Conservation (phyloP, 2,888 invertebrate genomes). For the Lepidochitona cinerea region DNA sequence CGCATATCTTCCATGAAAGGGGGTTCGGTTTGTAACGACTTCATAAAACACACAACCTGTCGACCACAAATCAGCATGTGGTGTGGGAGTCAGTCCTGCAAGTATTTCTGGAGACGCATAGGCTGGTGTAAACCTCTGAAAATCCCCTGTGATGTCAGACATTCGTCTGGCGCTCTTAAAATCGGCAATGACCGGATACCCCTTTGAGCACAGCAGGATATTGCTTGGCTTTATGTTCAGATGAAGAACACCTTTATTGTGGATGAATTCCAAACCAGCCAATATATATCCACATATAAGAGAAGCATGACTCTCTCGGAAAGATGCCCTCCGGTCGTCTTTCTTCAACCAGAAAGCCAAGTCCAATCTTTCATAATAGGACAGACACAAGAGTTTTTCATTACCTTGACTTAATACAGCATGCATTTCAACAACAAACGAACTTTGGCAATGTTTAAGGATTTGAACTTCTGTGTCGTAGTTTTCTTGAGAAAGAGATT, state of each 20-base stretch:
- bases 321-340: neutral
- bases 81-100: neutral
- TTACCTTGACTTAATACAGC: neutral
- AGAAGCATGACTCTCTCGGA: neutral
- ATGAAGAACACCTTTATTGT: neutral
- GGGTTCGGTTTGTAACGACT: neutral
- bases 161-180: neutral
- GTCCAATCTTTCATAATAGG: neutral
- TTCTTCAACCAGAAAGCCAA: neutral
- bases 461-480: neutral
- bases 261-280: neutral
- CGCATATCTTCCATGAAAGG: neutral
- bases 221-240: constrained; percentile 2
- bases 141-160: neutral
- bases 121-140: neutral
- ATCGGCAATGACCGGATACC: neutral
- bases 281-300: neutral
- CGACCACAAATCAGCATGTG: neutral
- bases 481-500: neutral
- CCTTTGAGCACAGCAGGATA: neutral
- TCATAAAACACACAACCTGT: neutral
- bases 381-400: neutral
- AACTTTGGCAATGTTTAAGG: neutral
- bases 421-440: neutral
- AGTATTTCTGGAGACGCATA: constrained; percentile 4